Base-by-base conservation (phyloP, 2,888 invertebrate species). In the Pherbina coryleti region DNA sequence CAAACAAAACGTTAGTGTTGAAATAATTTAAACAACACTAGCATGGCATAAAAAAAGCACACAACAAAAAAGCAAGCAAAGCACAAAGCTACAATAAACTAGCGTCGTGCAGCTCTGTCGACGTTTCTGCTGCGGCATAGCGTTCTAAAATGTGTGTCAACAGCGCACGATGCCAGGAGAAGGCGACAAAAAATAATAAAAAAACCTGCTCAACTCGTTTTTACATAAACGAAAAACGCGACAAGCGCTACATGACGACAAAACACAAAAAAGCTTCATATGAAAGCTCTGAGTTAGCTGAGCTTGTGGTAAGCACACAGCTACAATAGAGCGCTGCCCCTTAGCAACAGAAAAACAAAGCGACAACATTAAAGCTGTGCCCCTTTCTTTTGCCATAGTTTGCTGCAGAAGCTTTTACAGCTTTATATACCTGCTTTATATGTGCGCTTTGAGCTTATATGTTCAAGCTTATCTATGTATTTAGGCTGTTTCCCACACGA, bases 161-260 rank as follows among this genome's bases (percentile, higher is more conserved):
- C 69, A 66, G 44, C 51, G 19, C 62, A 70, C 25, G 73, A 55
- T 57, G 55, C 28, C 28, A 31, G 55, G 71, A 57, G 60, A 62
- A 66, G 64, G 25, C 5, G 78, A 78, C 55, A 79, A 79, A 78
- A 75, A 78, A 11, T 7, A 37, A 37, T n/a, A 76, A 77, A 76
- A 80, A 80, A 80, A 76, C 76, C 64, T 77, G 76, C 78, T 80
- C 64, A 75, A 77, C 77, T 79, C 75, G 72, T 74, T 76, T 77
- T 34, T 70, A 34, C 28, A 66, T 49, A 28, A 31, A 8, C n/a
- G 8, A 34, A 72, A 25, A 22, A 64, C 34, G 53, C 72, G 75
- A 71, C 71, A 76, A 78, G 78, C 31, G 60, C 72, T 57, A 72
- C 72, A 72, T 11, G 8, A 31, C 71, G 19, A 55, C 55, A 55